phyloP scores from a whole-genome alignment of 37 sponge, comb jelly and placozoan genomes.

The Haliclona indistincta region DNA sequence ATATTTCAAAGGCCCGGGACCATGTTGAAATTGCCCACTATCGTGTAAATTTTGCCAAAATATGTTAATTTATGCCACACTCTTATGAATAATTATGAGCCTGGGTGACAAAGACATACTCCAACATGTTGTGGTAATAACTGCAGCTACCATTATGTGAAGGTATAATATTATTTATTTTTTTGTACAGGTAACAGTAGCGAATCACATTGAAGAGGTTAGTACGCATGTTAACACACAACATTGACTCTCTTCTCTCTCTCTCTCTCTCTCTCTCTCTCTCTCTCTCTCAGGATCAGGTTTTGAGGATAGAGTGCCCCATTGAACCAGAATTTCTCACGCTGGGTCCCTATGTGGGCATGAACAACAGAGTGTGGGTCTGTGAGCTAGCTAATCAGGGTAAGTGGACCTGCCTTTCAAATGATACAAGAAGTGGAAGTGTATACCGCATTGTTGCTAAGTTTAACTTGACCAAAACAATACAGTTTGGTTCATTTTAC shows the following conservation, averaged over 20 bases:
- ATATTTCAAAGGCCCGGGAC: too few species aligned
- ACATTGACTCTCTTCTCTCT: background rate
- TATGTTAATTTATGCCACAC: too few species aligned
- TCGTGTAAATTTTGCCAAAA: too few species aligned
- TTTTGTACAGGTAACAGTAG: slow-evolving; percentile 56
- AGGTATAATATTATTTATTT: background rate
- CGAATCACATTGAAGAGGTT: slow-evolving; percentile 75
- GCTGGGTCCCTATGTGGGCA: slow-evolving; percentile 87
- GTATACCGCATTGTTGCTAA: too few species aligned
- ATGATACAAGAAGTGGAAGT: background rate
- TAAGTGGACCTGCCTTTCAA: background rate
- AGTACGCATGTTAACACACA: too few species aligned
- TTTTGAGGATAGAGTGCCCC: slow-evolving; percentile 44
- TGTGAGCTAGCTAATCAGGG: slow-evolving; percentile 64
- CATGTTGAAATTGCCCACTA: too few species aligned
- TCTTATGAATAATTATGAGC: too few species aligned
- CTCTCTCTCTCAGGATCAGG: slow-evolving; percentile 44
- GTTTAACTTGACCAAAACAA: too few species aligned
- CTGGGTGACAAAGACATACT: too few species aligned
- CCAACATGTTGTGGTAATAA: too few species aligned
- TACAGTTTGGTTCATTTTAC: too few species aligned
- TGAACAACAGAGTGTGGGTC: slow-evolving; percentile 95
- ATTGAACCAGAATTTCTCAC: slow-evolving; percentile 87
- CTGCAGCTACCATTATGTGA: too few species aligned
- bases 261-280: background rate